Evolutionary conservation across 2,888 invertebrate species (phyloP).

Genomic region (Serrognathus titanus): DNA sequence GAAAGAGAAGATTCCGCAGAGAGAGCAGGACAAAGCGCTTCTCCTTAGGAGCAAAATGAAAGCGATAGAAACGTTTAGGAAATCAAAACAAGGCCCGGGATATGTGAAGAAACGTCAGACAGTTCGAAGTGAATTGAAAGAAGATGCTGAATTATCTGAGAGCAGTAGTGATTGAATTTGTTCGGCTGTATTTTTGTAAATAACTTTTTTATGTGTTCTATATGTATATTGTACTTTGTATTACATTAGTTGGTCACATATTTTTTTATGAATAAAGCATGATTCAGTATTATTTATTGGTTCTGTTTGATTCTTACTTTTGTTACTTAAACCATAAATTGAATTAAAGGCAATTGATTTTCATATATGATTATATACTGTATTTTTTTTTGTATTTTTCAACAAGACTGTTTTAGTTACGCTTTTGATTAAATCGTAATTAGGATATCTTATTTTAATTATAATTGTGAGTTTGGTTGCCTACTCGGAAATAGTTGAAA

Average conservation of each 20-base stretch:
- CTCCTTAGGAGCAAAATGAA: constrained; percentile 66
- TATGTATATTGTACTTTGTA: not conserved
- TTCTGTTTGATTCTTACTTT: no score
- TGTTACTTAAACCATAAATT: no score
- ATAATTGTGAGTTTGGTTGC: no score
- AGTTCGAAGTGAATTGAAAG: constrained; percentile 50
- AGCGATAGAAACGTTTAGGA: constrained; percentile 71
- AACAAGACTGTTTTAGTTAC: no score
- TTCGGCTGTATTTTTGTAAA: not conserved
- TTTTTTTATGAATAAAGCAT: not conserved
- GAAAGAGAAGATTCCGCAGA: constrained; percentile 70
- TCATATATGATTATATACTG: no score
- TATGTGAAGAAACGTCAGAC: constrained; percentile 51
- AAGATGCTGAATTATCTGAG: constrained; percentile 66
- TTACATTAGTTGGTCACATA: not conserved
- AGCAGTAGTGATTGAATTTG: constrained; percentile 52
- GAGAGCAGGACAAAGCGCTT: constrained; percentile 62
- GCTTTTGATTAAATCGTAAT: no score
- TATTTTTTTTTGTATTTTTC: no score
- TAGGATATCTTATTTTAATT: no score
- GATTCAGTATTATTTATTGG: no score
- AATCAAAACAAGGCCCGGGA: constrained; percentile 61
- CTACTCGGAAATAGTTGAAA: no score
- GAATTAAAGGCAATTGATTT: no score
- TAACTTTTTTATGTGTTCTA: not conserved